Conservation (phyloP, 1,140 invertebrate species). For the Drosophila eugracilis region DNA sequence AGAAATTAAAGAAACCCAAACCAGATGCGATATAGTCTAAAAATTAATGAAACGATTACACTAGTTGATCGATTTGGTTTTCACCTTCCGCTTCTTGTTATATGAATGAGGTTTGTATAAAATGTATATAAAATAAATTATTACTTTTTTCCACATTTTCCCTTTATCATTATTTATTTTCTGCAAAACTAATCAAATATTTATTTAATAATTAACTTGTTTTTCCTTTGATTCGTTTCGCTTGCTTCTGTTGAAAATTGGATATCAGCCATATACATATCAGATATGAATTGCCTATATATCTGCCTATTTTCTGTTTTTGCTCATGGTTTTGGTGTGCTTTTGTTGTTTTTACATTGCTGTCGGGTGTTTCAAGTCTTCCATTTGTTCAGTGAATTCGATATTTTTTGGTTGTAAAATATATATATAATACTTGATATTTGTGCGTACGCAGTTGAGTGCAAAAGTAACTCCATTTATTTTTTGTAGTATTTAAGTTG, state of each 20-base stretch:
- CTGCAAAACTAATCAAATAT: slow-evolving; percentile 57
- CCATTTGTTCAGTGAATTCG: slow-evolving; percentile 65
- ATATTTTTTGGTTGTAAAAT: slow-evolving; percentile 57
- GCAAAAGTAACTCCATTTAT: slow-evolving; percentile 41
- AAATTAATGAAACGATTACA: slow-evolving; percentile 24
- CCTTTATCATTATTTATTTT: slow-evolving; percentile 20
- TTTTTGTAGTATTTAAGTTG: slow-evolving; percentile 46
- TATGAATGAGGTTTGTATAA: slow-evolving; percentile 72
- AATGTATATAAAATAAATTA: slow-evolving; percentile 77
- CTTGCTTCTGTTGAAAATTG: slow-evolving; percentile 60
- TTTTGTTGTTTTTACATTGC: slow-evolving; percentile 63
- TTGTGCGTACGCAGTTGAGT: slow-evolving; percentile 70
- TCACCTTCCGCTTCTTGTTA: slow-evolving; percentile 11
- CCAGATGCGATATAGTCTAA: slow-evolving; percentile 3
- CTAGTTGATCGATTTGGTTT: slow-evolving; percentile 21
- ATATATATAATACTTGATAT: slow-evolving; percentile 69
- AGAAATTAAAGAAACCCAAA: slow-evolving; percentile 8
- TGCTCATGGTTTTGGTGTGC: slow-evolving; percentile 23
- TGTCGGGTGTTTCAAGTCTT: slow-evolving; percentile 70
- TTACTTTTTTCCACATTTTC: slow-evolving; percentile 24
- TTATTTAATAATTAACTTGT: slow-evolving; percentile 21
- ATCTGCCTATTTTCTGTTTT: slow-evolving; percentile 5
- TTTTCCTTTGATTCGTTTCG: slow-evolving; percentile 14
- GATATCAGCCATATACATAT: slow-evolving; percentile 32
- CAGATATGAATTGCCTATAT: slow-evolving; percentile 57